Evolutionary conservation across 2,113 vertebrate genomes (phyloP), one percentile per base, ranked within the genome.

Genomic region (Dicrurus megarhynchus): DNA sequence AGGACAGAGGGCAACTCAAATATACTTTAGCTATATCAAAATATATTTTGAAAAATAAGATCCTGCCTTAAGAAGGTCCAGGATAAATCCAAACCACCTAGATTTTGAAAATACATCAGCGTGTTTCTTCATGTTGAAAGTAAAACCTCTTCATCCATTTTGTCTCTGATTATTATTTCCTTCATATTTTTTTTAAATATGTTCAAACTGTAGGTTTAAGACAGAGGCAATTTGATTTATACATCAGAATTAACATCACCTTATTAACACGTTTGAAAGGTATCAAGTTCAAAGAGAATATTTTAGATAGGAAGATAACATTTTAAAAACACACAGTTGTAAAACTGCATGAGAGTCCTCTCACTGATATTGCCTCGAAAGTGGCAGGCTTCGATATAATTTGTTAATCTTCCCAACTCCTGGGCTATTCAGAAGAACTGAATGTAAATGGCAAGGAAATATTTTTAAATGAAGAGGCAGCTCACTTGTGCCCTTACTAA

Each of bases 401-500:
- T 91, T 91, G 55, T 85, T 90, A 55, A 94, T 94, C 50, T 96
- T 91, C 87, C 50, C 59, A 69, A 61, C 50, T 71, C 56, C 21
- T 21, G 89, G 50, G 85, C 49, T 85, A 64, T 71, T 87, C 67
- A 49, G n/a, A 71, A 3, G 7, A 37, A 47, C 35, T 30, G 39
- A 88, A 84, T 69, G 85, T 59, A 80, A 90, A 96, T 82, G 56
- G 23, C 82, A 74, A 59, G 80, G 70, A 90, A 87, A 75, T 94
- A 87, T 87, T 94, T 96, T 78, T 87, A 84, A 95, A 94, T 44
- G 73, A 59, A 96, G 90, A 57, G 60, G 78, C 89, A 88, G 49
- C 57, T 96, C n/a, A 33, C 50, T 96, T 69, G 19, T 44, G 91
- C 52, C 49, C 46, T 94, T 88, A 81, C 68, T 97, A 97, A 96